Conservation (phyloP, 2,113 vertebrate species). For the Dipodomys merriami region DNA sequence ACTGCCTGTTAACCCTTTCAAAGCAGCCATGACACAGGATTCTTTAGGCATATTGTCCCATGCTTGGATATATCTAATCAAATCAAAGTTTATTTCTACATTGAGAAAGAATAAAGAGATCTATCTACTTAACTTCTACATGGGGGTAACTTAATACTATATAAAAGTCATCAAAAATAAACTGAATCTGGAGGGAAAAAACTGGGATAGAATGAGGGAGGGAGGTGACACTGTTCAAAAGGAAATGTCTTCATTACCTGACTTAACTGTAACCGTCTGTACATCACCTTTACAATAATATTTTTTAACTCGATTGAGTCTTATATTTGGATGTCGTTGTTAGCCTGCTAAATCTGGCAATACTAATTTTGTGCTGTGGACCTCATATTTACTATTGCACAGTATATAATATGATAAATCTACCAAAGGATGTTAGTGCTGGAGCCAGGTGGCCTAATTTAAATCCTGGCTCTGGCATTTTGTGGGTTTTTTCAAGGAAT, state of each 20-base stretch:
- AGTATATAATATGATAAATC: background rate
- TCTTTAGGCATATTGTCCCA: background rate
- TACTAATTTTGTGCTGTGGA: background rate
- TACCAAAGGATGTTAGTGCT: background rate
- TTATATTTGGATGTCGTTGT: background rate
- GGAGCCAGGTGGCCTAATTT: background rate
- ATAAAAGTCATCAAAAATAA: background rate
- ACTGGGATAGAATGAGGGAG: too few relatives aligned
- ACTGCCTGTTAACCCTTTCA: background rate
- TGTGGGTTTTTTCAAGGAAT: background rate
- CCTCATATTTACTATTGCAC: background rate
- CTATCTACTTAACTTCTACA: background rate
- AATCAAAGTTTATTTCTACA: background rate
- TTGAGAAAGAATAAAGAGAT: slow-evolving; percentile 24
- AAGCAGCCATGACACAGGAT: background rate
- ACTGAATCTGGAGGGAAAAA: too few relatives aligned
- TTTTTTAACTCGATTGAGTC: background rate
- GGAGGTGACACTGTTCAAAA: too few relatives aligned
- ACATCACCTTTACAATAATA: too few relatives aligned
- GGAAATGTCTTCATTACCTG: too few relatives aligned
- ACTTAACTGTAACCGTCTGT: too few relatives aligned
- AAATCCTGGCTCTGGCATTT: background rate
- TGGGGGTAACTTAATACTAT: background rate
- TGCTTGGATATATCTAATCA: background rate
- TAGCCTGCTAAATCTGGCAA: background rate